Evolutionary conservation across 2,797 vertebrate genomes (phyloP).

Genomic region (Poeciliopsis infans): DNA sequence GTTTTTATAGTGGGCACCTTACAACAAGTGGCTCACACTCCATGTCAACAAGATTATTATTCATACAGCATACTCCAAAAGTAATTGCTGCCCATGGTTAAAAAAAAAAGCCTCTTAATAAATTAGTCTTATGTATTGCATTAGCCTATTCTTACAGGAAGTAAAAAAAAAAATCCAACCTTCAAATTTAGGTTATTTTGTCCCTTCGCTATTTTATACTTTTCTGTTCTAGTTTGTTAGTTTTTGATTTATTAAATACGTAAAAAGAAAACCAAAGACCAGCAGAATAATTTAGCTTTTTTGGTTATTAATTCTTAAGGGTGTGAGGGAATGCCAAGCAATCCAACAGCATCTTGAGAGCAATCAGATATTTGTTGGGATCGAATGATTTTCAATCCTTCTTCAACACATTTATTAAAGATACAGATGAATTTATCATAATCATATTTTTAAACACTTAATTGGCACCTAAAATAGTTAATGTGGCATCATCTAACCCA

Average conservation of each 20-base stretch:
- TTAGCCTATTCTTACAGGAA: not conserved
- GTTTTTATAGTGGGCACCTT: slow-evolving; percentile 37
- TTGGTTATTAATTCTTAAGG: not conserved
- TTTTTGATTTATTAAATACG: not conserved
- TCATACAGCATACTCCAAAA: not conserved
- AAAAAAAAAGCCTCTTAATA: not conserved
- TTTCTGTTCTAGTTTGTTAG: not conserved
- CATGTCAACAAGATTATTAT: not conserved
- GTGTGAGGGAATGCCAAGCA: not conserved
- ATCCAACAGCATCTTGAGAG: not conserved
- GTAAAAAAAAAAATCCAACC: not conserved
- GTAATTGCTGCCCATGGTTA: not conserved
- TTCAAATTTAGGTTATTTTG: not conserved
- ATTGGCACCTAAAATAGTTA: not conserved
- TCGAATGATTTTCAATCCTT: not conserved
- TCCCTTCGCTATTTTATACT: not conserved
- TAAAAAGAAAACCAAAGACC: not conserved
- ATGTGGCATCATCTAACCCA: not conserved
- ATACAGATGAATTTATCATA: not conserved
- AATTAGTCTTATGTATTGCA: not conserved
- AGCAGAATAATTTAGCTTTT: not conserved
- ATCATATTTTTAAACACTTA: not conserved
- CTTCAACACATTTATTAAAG: not conserved
- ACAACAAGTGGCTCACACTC: slow-evolving; percentile 1
- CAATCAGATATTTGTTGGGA: not conserved